A percentile compares a stretch with the other conserved stretches of the same genome.
Evolutionary conservation across 2,113 vertebrate species (phyloP).

Genomic region (Dendrocopos noguchii): DNA sequence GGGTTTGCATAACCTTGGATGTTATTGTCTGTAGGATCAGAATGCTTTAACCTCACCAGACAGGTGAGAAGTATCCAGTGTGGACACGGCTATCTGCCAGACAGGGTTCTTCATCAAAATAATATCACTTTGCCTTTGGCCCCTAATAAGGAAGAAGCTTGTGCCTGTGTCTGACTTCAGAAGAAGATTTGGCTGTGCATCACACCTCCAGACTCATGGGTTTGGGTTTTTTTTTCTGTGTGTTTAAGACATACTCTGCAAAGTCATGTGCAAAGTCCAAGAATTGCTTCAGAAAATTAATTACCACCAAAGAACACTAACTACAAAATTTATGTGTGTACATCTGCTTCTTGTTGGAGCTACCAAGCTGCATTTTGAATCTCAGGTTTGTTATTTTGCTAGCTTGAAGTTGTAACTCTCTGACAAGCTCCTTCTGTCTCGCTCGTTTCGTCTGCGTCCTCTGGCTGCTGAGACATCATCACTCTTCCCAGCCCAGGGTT

Average conservation of each 20-base stretch:
- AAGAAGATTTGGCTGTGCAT: background rate
- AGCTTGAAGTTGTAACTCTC: background rate
- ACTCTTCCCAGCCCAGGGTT: conserved; percentile 25
- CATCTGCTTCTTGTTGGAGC: background rate
- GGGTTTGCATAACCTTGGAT: background rate
- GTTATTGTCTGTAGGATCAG: background rate
- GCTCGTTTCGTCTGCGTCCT: background rate
- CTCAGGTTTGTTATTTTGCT: conserved; percentile 8
- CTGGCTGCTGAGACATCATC: conserved; percentile 14
- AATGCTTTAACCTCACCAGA: background rate
- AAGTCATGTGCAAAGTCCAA: background rate
- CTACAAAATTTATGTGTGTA: too few species aligned
- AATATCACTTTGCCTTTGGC: background rate
- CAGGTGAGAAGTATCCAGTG: background rate
- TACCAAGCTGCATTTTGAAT: background rate
- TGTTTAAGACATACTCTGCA: background rate
- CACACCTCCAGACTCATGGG: background rate
- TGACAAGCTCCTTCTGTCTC: conserved; percentile 53
- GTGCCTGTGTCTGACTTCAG: background rate
- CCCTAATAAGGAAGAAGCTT: background rate
- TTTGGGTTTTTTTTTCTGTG: background rate
- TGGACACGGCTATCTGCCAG: background rate
- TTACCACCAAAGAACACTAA: background rate
- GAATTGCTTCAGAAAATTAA: background rate
- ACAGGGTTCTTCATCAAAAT: background rate